Evolutionary conservation across 2,888 invertebrate species (phyloP).

Genomic region (Aphelenchoides bicaudatus): DNA sequence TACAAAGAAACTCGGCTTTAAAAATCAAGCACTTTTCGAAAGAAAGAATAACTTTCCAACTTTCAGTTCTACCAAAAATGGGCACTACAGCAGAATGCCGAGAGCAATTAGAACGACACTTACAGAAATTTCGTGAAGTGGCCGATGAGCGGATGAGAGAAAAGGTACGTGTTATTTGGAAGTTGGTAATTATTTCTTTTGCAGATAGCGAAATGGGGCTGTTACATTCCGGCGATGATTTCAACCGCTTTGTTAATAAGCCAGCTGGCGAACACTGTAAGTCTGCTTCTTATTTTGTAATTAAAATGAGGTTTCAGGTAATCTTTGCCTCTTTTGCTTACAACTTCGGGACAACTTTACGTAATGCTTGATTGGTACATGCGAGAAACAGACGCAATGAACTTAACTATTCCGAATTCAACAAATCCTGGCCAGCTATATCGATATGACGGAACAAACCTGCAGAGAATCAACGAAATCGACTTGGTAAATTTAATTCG

Average conservation of each 20-base stretch:
- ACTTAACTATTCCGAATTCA: slow-evolving; percentile 32
- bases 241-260: slow-evolving; percentile 41
- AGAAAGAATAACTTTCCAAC: too few species aligned
- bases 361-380: slow-evolving; percentile 40
- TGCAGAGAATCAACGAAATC: slow-evolving; percentile 37
- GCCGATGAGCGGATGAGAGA: slow-evolving; percentile 39
- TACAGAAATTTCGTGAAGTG: slow-evolving; percentile 40
- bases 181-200: not conserved
- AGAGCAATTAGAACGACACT: slow-evolving; percentile 39
- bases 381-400: slow-evolving; percentile 34
- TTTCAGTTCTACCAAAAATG: slow-evolving; percentile 24
- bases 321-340: slow-evolving; percentile 43
- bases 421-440: slow-evolving; percentile 24
- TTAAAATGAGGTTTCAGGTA: too few species aligned
- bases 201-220: slow-evolving; percentile 39
- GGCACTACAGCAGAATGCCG: slow-evolving; percentile 40
- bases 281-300: too few species aligned
- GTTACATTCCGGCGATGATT: slow-evolving; percentile 37
- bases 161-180: slow-evolving; percentile 27
- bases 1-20: too few species aligned
- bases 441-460: slow-evolving; percentile 33
- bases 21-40: too few species aligned
- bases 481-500: slow-evolving; percentile 31
- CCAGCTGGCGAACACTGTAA: slow-evolving; percentile 39
- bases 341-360: slow-evolving; percentile 43